Evolutionary conservation across 2,797 vertebrate species (phyloP).

Genomic region (Micropoecilia bifurca): DNA sequence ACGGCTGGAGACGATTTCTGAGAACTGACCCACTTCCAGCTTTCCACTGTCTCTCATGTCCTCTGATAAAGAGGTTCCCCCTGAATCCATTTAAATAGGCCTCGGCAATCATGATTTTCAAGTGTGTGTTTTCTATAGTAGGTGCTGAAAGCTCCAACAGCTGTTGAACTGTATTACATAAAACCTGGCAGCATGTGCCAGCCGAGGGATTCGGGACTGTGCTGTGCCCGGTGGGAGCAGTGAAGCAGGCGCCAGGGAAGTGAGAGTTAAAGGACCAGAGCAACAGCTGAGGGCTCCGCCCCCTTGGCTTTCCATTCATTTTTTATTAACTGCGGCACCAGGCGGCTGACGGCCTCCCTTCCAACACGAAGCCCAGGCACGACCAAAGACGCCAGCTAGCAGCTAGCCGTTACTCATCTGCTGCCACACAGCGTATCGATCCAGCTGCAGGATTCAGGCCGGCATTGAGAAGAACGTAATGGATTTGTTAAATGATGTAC

Average conservation of each 20-base stretch:
- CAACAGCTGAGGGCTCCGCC: conserved; percentile 72
- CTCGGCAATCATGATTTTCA: conserved; percentile 42
- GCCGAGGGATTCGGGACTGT: conserved; percentile 63
- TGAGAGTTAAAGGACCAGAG: conserved; percentile 69
- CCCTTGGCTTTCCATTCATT: conserved; percentile 76
- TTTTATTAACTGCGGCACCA: conserved; percentile 84
- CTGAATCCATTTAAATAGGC: conserved; percentile 14
- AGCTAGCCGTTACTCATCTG: conserved; percentile 2
- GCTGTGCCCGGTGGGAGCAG: conserved; percentile 45
- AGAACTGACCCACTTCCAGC: not conserved
- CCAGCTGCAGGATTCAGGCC: conserved; percentile 6
- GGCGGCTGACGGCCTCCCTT: conserved; percentile 57
- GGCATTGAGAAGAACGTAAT: conserved; percentile 2
- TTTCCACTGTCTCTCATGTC: not conserved
- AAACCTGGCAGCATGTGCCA: conserved; percentile 59
- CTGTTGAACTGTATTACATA: conserved; percentile 63
- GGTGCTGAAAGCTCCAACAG: conserved; percentile 58
- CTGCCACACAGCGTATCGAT: conserved; percentile 28
- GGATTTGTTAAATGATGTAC: conserved; percentile 23
- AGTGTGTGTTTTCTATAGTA: conserved; percentile 32
- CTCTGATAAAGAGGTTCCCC: not conserved
- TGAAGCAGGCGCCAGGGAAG: conserved; percentile 56
- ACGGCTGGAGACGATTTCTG: not conserved
- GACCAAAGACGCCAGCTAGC: conserved; percentile 33
- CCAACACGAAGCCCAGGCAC: conserved; percentile 47